phyloP scores from a whole-genome alignment of 1,140 invertebrate species.

The Cyrtorhinus lividipennis region DNA sequence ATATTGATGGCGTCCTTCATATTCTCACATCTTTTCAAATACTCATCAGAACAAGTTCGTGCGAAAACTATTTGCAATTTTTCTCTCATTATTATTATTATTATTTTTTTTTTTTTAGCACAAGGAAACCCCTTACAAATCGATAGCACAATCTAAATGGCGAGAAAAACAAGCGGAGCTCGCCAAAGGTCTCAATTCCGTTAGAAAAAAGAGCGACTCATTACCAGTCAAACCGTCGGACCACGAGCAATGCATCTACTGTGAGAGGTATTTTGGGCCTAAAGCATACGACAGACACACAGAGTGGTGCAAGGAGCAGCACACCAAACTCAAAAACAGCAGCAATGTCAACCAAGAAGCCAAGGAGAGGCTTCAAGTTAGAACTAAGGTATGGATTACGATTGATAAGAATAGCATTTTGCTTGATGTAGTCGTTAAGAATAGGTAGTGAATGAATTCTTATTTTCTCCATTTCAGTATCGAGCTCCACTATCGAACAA shows the following conservation, averaged over 20 bases:
- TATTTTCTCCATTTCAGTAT: slow-evolving; percentile 9
- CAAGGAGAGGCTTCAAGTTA: slow-evolving; percentile 60
- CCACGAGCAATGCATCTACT: slow-evolving; percentile 52
- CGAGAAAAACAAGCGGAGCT: slow-evolving; percentile 24
- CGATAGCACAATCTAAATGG: slow-evolving; percentile 19
- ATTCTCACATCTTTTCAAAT: too few relatives aligned
- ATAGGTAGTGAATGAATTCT: background rate
- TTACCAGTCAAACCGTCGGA: slow-evolving; percentile 22
- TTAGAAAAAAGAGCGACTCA: slow-evolving; percentile 16
- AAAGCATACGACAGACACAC: slow-evolving; percentile 84
- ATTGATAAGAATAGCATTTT: too few relatives aligned
- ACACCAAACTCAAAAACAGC: slow-evolving; percentile 41
- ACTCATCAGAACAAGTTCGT: too few relatives aligned
- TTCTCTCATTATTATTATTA: too few relatives aligned
- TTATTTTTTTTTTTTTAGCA: too few relatives aligned
- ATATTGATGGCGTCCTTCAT: too few relatives aligned
- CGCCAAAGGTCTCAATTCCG: slow-evolving; percentile 20
- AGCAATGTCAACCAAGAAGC: slow-evolving; percentile 37
- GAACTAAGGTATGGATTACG: slow-evolving; percentile 49
- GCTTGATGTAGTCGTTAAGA: too few relatives aligned
- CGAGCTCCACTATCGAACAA: slow-evolving; percentile 14
- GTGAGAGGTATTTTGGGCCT: slow-evolving; percentile 63
- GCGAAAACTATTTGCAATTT: too few relatives aligned
- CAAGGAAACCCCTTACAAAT: slow-evolving; percentile 4
- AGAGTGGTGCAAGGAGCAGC: slow-evolving; percentile 71